Evolutionary conservation across 2,797 vertebrate genomes (phyloP).

Genomic region (Gephyroberyx darwinii): DNA sequence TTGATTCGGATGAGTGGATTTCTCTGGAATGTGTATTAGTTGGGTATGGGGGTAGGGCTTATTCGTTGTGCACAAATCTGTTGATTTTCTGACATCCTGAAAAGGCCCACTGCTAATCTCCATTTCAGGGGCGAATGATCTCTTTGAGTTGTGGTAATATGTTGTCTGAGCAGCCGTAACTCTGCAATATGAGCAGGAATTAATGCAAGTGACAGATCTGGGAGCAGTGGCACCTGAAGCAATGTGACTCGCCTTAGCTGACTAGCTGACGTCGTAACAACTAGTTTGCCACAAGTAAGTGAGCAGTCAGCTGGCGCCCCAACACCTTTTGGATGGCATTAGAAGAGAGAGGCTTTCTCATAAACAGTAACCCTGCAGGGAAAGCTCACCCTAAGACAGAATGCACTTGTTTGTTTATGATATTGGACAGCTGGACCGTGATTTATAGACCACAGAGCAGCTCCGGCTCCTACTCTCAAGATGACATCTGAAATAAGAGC

Average conservation of each 20-base stretch:
- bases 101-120: conserved; percentile 6
- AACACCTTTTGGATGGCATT: no score
- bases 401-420: not conserved
- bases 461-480: not conserved
- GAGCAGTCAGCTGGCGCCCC: no score
- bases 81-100: conserved; percentile 39
- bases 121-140: conserved; percentile 10
- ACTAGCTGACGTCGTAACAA: not conserved
- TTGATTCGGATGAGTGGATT: conserved; percentile 38
- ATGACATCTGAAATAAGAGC: not conserved
- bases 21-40: conserved; percentile 4
- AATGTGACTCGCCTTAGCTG: not conserved
- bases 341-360: conserved; percentile 6
- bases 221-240: conserved; percentile 19
- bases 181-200: conserved; percentile 27
- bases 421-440: not conserved
- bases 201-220: conserved; percentile 26
- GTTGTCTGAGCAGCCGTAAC: conserved; percentile 16
- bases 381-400: not conserved
- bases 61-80: conserved; percentile 27
- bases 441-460: not conserved
- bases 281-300: not conserved
- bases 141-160: conserved; percentile 12
- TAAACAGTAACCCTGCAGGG: not conserved
- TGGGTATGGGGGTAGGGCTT: not conserved